phyloP scores from a whole-genome alignment of 2,888 invertebrate species.

The Parnassius smintheus region DNA sequence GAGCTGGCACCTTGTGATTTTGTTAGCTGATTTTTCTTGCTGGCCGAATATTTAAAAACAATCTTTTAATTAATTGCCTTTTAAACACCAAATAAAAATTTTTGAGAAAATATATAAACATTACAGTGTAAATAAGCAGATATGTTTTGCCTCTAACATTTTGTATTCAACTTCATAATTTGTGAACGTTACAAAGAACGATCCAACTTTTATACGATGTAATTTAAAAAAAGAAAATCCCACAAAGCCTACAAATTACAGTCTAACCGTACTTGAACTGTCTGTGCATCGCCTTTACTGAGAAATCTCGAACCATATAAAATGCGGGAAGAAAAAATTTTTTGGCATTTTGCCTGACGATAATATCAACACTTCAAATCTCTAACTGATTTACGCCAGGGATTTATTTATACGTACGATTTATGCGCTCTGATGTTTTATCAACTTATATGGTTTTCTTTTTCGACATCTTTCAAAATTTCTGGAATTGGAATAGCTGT shows the following conservation, averaged over 20 bases:
- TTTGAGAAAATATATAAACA: too few species aligned
- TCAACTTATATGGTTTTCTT: constrained; percentile 11
- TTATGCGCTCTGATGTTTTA: constrained; percentile 21
- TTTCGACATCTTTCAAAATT: neutral
- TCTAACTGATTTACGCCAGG: constrained; percentile 16
- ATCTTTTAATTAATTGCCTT: too few species aligned
- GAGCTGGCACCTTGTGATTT: too few species aligned
- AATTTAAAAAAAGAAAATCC: constrained; percentile 24
- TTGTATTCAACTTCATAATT: neutral
- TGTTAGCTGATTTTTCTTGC: too few species aligned
- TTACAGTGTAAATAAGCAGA: too few species aligned
- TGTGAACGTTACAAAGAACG: constrained; percentile 10
- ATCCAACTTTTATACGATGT: constrained; percentile 21
- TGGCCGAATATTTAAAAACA: too few species aligned
- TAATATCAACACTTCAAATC: constrained; percentile 26
- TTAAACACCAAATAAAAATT: too few species aligned
- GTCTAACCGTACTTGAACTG: constrained; percentile 23
- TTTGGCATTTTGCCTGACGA: constrained; percentile 21
- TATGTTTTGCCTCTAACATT: neutral
- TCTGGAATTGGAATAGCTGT: neutral
- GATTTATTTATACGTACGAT: too few species aligned
- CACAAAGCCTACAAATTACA: constrained; percentile 23
- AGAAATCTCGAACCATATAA: constrained; percentile 13
- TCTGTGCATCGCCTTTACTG: constrained; percentile 22
- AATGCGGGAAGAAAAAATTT: constrained; percentile 19